These are phyloP conservation scores for Darevskia nairensis DNA, from an alignment of 2,797 vertebrate species.

Conservation along the genomic window DNA sequence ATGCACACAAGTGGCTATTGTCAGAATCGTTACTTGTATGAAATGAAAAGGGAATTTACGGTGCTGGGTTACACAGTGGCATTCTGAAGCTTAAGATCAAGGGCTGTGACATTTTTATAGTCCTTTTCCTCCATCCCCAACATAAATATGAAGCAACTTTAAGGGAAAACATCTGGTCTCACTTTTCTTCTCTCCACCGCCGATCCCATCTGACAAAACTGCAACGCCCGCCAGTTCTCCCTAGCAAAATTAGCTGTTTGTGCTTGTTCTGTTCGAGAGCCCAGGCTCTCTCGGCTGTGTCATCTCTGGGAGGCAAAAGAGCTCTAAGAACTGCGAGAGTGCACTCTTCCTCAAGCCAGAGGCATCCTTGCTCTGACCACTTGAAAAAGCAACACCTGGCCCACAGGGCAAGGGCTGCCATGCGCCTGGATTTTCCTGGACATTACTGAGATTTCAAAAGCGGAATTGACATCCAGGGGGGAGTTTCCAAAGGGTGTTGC, in stretches of 20 bases:
- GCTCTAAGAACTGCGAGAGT: conserved; percentile 17
- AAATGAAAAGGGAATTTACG: conserved; percentile 65
- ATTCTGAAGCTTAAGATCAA: conserved; percentile 71
- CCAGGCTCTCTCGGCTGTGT: conserved; percentile 45
- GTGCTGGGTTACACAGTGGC: conserved; percentile 65
- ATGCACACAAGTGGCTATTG: background rate
- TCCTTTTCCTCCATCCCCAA: conserved; percentile 46
- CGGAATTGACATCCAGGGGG: too few relatives aligned
- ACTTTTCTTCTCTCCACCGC: conserved; percentile 76
- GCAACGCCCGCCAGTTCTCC: conserved; percentile 70
- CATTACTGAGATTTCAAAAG: too few relatives aligned
- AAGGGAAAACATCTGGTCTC: conserved; percentile 81
- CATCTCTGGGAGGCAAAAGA: conserved; percentile 26
- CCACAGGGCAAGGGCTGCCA: too few relatives aligned
- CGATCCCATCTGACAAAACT: conserved; percentile 77
- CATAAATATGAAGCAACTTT: conserved; percentile 72
- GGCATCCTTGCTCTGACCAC: background rate
- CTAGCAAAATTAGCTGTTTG: conserved; percentile 33
- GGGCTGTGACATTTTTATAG: conserved; percentile 79
- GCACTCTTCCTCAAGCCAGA: background rate
- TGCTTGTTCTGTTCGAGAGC: conserved; percentile 54
- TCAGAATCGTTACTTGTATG: conserved; percentile 48
- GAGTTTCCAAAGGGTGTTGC: too few relatives aligned
- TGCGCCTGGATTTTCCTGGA: too few relatives aligned
- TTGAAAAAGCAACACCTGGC: background rate